phyloP scores from a whole-genome alignment of 2,888 invertebrate genomes.

The Brachylomia viminalis region DNA sequence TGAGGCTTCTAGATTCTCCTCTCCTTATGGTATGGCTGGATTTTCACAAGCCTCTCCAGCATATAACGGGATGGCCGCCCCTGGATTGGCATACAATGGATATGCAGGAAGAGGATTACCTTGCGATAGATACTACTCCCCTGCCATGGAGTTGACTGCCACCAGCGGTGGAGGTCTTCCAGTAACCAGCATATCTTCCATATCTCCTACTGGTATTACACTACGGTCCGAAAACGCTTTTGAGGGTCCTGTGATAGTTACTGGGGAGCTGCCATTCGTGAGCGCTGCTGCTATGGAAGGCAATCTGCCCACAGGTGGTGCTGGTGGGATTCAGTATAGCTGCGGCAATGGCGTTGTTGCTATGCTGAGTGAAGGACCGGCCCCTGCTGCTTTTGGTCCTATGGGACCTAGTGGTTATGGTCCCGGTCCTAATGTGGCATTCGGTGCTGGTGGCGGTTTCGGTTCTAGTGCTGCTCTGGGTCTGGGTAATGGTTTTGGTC shows the following conservation, averaged over 20 bases:
- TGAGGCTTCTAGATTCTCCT: conserved; percentile 17
- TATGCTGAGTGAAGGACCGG: conserved; percentile 61
- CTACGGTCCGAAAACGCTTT: conserved; percentile 75
- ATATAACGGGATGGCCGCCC: background rate
- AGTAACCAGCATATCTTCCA: conserved; percentile 72
- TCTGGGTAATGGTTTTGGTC: conserved; percentile 28
- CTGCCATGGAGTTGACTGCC: conserved; percentile 65
- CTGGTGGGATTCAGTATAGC: conserved; percentile 72
- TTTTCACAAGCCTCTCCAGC: conserved; percentile 16
- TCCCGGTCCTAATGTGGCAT: conserved; percentile 37
- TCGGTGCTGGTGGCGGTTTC: conserved; percentile 26
- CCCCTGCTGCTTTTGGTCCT: conserved; percentile 31
- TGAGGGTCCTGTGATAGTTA: conserved; percentile 73
- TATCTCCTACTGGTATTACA: conserved; percentile 74
- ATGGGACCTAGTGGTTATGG: background rate
- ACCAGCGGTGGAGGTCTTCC: conserved; percentile 75
- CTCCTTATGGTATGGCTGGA: background rate
- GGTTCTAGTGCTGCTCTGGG: conserved; percentile 33
- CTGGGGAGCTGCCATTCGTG: conserved; percentile 77
- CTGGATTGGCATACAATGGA: conserved; percentile 2
- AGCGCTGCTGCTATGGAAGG: conserved; percentile 76
- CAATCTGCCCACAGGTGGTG: conserved; percentile 73
- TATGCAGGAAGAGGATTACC: conserved; percentile 3
- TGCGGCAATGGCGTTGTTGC: conserved; percentile 72
- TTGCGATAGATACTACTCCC: conserved; percentile 28